Conservation (phyloP, 2,113 vertebrate species). For the Struthidea cinerea region DNA sequence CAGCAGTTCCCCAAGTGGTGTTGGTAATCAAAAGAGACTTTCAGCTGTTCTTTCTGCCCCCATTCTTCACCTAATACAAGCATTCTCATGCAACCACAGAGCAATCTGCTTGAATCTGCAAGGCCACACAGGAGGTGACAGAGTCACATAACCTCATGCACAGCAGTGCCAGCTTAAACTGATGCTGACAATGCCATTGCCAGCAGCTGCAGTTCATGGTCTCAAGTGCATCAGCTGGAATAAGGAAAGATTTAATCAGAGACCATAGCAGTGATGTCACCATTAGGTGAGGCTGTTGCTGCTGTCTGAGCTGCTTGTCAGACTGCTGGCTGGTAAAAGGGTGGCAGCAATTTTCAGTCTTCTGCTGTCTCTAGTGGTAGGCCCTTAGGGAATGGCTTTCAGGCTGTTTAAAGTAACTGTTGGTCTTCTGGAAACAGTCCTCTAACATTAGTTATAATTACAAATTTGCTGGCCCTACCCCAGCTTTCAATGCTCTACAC, state of each 20-base stretch:
- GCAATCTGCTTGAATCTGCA: not conserved
- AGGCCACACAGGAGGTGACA: not conserved
- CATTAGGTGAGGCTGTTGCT: conserved; percentile 24
- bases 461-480: not conserved
- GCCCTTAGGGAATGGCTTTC: not conserved
- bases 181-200: not conserved
- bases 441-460: not conserved
- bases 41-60: not conserved
- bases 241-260: not conserved
- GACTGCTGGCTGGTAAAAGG: not conserved
- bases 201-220: not conserved
- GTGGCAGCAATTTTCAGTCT: not conserved
- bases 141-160: not conserved
- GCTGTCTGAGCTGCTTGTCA: not conserved
- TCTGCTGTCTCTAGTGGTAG: not conserved
- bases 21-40: not conserved
- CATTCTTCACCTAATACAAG: not conserved
- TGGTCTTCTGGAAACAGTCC: not conserved
- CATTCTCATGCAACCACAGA: not conserved
- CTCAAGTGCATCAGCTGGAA: not conserved
- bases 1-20: not conserved
- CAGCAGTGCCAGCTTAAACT: not conserved
- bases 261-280: not conserved
- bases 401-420: not conserved
- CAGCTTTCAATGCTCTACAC: not conserved